These are phyloP conservation scores for Lasioglossum calceatum DNA, from an alignment of 2,888 invertebrate species.

Conservation along the genomic window DNA sequence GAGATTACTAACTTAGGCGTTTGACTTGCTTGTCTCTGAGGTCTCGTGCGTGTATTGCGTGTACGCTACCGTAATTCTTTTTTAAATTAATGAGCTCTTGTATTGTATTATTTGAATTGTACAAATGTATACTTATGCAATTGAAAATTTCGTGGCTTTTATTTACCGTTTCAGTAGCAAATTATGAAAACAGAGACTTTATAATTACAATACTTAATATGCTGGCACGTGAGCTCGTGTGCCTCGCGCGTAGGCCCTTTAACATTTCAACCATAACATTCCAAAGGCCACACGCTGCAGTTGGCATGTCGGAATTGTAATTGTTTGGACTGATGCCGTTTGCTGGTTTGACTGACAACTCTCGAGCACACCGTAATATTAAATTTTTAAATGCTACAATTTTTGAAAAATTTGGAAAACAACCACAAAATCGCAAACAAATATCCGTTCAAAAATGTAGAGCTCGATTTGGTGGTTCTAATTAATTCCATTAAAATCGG, in stretches of 20 bases:
- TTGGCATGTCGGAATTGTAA: slow-evolving; percentile 1
- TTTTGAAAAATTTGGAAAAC: not conserved
- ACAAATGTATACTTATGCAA: not conserved
- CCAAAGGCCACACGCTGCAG: slow-evolving; percentile 25
- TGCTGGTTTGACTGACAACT: not conserved
- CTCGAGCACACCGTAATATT: not conserved
- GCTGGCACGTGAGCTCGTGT: not conserved
- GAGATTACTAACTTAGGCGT: slow-evolving; percentile 3
- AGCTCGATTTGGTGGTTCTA: not conserved
- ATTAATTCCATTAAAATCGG: not conserved
- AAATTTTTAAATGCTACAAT: not conserved
- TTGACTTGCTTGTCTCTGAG: not conserved
- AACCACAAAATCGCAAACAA: not conserved
- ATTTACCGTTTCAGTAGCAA: not conserved
- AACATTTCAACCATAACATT: slow-evolving; percentile 42
- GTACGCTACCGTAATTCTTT: not conserved
- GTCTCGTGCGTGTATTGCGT: too few species aligned
- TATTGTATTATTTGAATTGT: not conserved
- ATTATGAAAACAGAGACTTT: not conserved
- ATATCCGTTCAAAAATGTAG: not conserved
- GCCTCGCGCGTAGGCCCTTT: slow-evolving; percentile 19
- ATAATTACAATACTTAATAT: not conserved
- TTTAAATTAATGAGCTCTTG: not conserved
- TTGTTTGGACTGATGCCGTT: not conserved
- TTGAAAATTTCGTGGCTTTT: not conserved